Evolutionary conservation across 2,888 invertebrate genomes (phyloP).

Genomic region (Xylota sylvarum): DNA sequence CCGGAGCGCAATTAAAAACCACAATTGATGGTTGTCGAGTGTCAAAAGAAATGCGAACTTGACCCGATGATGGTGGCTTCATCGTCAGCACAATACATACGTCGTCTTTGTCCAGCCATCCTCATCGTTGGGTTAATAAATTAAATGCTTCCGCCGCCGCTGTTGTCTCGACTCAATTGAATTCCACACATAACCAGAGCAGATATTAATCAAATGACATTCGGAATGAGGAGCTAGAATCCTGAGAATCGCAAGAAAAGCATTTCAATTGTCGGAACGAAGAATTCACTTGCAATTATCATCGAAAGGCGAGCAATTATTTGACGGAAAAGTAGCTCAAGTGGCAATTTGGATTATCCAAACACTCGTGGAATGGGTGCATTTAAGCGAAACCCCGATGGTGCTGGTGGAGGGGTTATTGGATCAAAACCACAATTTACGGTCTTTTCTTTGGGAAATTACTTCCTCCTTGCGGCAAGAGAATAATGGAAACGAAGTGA

Average conservation of each 20-base stretch:
- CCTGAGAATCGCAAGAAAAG: background rate
- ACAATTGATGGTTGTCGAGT: constrained; percentile 52
- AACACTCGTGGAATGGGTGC: constrained; percentile 42
- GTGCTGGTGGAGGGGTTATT: background rate
- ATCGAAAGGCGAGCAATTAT: constrained; percentile 54
- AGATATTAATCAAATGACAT: constrained; percentile 32
- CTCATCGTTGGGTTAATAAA: constrained; percentile 10
- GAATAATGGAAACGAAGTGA: constrained; percentile 25
- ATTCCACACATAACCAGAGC: constrained; percentile 24
- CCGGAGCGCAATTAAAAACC: constrained; percentile 45
- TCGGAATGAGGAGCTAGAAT: constrained; percentile 20
- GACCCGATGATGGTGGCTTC: constrained; percentile 17
- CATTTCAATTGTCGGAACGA: constrained; percentile 7
- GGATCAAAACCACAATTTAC: constrained; percentile 30
- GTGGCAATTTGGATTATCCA: constrained; percentile 46
- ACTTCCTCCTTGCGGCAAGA: constrained; percentile 9
- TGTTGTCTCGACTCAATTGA: background rate
- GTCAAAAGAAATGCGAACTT: constrained; percentile 53
- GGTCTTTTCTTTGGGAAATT: constrained; percentile 13
- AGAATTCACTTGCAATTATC: constrained; percentile 47
- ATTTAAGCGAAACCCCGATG: constrained; percentile 14
- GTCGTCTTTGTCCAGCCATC: background rate
- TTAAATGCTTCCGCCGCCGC: constrained; percentile 32
- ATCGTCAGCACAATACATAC: no score
- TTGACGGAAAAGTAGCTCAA: constrained; percentile 44